A percentile compares a stretch with the other conserved stretches of the same genome.
These are phyloP conservation scores for Phyllostomus discolor DNA, from an alignment of 2,113 vertebrate species.

Conservation along the genomic window DNA sequence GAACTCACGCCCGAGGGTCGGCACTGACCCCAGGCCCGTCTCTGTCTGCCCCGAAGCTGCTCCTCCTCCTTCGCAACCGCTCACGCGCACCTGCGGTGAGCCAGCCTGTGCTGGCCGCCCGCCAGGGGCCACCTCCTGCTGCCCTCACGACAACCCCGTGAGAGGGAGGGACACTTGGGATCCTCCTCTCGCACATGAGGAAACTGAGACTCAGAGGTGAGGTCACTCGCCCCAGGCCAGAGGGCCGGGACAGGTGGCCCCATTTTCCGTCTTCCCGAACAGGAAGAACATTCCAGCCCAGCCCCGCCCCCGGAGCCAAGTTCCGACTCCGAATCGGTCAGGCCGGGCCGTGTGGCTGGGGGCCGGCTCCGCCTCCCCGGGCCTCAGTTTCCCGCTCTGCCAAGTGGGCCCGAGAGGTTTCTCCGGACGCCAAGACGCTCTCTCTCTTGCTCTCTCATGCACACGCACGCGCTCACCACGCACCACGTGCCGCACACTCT, in stretches of 20 bases:
- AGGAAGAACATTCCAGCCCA: constrained; percentile 11
- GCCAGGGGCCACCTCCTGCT: rapidly evolving
- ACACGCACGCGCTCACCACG: not conserved
- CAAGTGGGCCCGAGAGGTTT: not conserved
- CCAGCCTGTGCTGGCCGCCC: rapidly evolving
- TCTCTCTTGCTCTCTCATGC: too few relatives aligned
- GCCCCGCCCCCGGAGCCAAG: not conserved
- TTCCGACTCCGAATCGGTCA: not conserved
- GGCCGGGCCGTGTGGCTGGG: not conserved
- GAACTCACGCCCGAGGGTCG: not conserved
- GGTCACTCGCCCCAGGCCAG: not conserved
- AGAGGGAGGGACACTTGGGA: not conserved
- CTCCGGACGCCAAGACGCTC: not conserved
- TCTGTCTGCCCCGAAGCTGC: not conserved
- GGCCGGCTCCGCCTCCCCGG: not conserved
- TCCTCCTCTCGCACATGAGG: not conserved
- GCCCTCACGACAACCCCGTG: rapidly evolving
- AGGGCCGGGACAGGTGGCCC: not conserved
- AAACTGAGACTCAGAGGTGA: not conserved
- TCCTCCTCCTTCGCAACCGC: not conserved
- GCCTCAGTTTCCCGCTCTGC: not conserved
- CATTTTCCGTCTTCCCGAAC: not conserved
- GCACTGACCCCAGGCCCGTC: not conserved
- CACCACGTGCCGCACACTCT: not conserved
- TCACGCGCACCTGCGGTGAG: too few relatives aligned